These are phyloP conservation scores for Paramormyrops hopkinsi DNA, from an alignment of 2,797 vertebrate species.

Conservation along the genomic window DNA sequence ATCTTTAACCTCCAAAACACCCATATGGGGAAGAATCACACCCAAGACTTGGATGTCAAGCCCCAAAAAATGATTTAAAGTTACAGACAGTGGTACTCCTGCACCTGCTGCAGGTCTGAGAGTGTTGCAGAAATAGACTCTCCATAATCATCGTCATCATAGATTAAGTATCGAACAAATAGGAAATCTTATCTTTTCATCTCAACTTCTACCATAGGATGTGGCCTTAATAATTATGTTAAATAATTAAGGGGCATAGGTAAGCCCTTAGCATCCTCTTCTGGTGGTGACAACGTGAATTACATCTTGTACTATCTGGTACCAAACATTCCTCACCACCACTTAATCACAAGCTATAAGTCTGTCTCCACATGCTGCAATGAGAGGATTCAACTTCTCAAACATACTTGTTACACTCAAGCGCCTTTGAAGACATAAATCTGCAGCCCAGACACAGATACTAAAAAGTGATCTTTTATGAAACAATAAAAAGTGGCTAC, in stretches of 20 bases:
- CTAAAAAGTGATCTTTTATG: not conserved
- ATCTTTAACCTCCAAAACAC: not conserved
- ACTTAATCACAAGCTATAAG: not conserved
- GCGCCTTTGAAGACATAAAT: not conserved
- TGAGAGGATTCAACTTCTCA: not conserved
- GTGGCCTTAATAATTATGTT: not conserved
- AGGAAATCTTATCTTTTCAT: not conserved
- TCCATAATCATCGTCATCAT: not conserved
- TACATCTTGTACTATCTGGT: not conserved
- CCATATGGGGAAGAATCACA: not conserved
- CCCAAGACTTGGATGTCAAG: not conserved
- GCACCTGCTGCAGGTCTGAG: not conserved
- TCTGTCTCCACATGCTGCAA: not conserved
- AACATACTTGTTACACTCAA: not conserved
- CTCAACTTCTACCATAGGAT: not conserved
- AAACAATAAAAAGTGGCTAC: not conserved
- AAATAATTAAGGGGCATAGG: not conserved
- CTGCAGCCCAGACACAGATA: not conserved
- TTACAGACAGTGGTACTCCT: not conserved
- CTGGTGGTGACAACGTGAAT: not conserved
- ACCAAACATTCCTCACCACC: not conserved
- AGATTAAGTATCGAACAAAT: not conserved
- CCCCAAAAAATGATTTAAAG: not conserved
- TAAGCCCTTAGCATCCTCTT: not conserved
- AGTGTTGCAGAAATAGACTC: not conserved